These are phyloP conservation scores for Platycheirus albimanus DNA, from an alignment of 2,888 invertebrate species.

Conservation along the genomic window DNA sequence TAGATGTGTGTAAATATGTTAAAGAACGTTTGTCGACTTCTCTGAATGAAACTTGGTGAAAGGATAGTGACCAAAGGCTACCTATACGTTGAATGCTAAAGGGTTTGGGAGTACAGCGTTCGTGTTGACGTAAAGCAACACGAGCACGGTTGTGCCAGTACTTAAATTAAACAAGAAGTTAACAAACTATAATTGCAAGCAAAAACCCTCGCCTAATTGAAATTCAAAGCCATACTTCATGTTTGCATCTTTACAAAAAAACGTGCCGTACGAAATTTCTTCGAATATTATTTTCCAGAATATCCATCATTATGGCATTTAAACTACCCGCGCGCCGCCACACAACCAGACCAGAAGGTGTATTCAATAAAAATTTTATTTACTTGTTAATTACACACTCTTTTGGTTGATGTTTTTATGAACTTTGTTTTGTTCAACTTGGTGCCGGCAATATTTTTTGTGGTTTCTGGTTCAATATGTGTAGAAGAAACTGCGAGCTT, in stretches of 20 bases:
- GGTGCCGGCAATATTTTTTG: slow-evolving; percentile 27
- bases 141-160: no score
- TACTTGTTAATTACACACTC: slow-evolving; percentile 42
- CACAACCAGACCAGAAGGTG: not conserved
- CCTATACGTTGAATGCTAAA: no score
- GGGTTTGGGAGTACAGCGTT: no score
- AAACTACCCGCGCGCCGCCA: no score
- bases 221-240: slow-evolving; percentile 51
- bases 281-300: slow-evolving; percentile 23
- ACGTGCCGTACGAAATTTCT: slow-evolving; percentile 43
- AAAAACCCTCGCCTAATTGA: slow-evolving; percentile 46
- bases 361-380: not conserved
- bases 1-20: no score
- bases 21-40: no score
- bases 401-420: slow-evolving; percentile 1
- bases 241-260: slow-evolving; percentile 18
- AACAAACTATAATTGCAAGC: slow-evolving; percentile 40
- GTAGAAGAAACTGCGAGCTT: not conserved
- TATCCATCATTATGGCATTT: not conserved
- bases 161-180: slow-evolving; percentile 13
- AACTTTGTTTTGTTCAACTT: slow-evolving; percentile 41
- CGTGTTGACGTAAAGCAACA: no score
- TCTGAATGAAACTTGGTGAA: no score
- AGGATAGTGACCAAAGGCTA: no score
- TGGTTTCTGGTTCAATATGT: slow-evolving; percentile 12